These are phyloP conservation scores for Lasius platythorax DNA, from an alignment of 2,888 invertebrate species.

Conservation along the genomic window DNA sequence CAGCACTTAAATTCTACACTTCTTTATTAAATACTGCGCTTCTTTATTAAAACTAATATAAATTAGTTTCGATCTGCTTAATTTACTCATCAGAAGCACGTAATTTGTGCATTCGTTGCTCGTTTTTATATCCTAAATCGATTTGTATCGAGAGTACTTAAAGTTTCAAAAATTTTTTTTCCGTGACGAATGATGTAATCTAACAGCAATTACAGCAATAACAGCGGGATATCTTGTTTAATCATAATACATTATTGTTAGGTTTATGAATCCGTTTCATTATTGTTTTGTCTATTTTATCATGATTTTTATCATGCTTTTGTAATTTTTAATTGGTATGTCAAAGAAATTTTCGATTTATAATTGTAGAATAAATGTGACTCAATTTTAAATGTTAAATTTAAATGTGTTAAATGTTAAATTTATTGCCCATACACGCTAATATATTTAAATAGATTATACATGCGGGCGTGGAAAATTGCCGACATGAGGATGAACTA, in stretches of 20 bases:
- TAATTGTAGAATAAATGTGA: background rate
- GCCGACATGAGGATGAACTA: background rate
- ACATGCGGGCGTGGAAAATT: background rate
- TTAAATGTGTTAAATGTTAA: background rate
- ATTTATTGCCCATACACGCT: background rate
- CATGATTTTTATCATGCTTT: background rate
- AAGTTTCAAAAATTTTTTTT: background rate
- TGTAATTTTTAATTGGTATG: background rate
- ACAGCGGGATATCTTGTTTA: too few relatives aligned
- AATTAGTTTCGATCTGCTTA: background rate
- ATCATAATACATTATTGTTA: background rate
- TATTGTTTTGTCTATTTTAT: background rate
- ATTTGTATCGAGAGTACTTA: background rate
- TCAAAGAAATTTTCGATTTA: conserved; percentile 13
- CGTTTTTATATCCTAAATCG: too few relatives aligned
- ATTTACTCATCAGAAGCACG: background rate
- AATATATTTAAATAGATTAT: background rate
- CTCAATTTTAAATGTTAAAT: conserved; percentile 11
- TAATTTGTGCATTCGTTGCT: background rate
- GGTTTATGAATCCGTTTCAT: background rate
- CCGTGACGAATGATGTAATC: background rate
- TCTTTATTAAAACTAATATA: background rate
- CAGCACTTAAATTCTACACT: background rate
- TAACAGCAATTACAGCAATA: too few relatives aligned
- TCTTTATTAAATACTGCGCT: background rate